These are phyloP conservation scores for Stichodactyla mertensii DNA, from an alignment of 64 coral and sea anemone genomes.

Conservation along the genomic window DNA sequence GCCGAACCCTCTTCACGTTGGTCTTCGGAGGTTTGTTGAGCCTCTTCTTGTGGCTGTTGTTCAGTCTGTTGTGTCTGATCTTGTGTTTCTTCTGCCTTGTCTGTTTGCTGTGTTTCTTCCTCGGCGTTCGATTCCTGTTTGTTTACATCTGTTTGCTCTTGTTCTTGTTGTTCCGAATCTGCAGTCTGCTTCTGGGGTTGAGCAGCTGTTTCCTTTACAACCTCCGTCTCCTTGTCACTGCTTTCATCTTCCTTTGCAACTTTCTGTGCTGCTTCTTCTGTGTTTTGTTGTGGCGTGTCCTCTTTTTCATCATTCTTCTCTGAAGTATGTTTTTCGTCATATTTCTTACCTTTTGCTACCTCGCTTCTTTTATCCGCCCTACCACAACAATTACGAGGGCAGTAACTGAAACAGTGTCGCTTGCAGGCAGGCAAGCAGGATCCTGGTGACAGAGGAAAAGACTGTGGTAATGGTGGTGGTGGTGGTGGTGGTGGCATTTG, in stretches of 20 bases:
- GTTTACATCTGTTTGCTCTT: not conserved
- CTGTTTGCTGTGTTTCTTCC: not conserved
- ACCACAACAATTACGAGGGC: slow-evolving; percentile 58
- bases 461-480: slow-evolving; percentile 1
- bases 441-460: slow-evolving; percentile 7
- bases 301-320: slow-evolving; percentile 1
- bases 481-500: slow-evolving; percentile 16
- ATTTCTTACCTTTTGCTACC: slow-evolving; percentile 26
- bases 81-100: not conserved
- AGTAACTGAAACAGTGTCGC: slow-evolving; percentile 64
- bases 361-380: slow-evolving; percentile 49
- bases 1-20: slow-evolving; percentile 26
- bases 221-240: not conserved
- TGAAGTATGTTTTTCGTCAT: slow-evolving; percentile 23
- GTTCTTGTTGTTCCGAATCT: not conserved
- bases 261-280: slow-evolving; percentile 4
- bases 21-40: not conserved
- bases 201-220: not conserved
- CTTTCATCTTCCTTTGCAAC: not conserved
- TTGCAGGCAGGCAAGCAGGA: slow-evolving; percentile 44
- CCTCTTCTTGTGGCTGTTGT: not conserved
- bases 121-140: slow-evolving; percentile 5
- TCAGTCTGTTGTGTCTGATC: not conserved
- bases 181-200: not conserved
- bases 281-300: not conserved